A percentile compares a stretch with the other conserved stretches of the same genome.
phyloP scores from a whole-genome alignment of 2,113 vertebrate genomes.

The Pyrgilauda ruficollis region DNA sequence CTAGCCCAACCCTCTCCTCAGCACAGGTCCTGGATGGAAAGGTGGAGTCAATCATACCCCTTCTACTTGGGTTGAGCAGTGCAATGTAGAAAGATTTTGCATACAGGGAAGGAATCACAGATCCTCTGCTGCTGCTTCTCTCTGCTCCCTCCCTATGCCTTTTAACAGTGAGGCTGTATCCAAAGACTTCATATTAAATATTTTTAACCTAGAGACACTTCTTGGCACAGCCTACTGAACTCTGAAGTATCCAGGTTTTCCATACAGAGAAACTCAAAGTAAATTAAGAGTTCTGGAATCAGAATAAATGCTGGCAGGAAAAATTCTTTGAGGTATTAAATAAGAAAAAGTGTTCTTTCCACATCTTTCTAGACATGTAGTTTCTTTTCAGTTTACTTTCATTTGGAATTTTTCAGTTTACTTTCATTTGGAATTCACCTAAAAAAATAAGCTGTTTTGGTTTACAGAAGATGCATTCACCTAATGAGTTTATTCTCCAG shows the following conservation, averaged over 20 bases:
- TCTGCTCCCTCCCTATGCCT: neutral
- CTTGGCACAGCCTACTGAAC: neutral
- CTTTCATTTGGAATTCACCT: neutral
- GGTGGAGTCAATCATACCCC: neutral
- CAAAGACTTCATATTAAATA: neutral
- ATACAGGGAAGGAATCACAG: neutral
- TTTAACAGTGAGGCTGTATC: neutral
- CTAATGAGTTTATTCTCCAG: neutral
- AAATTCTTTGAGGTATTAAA: neutral
- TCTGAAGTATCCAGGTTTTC: neutral
- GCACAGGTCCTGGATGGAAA: neutral
- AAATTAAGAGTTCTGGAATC: neutral
- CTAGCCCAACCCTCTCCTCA: neutral
- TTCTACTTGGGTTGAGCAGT: neutral
- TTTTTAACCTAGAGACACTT: slow-evolving; percentile 2
- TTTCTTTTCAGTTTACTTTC: neutral
- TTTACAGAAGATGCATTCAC: neutral
- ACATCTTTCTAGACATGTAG: neutral
- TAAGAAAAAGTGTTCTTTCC: neutral
- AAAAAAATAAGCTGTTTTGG: neutral
- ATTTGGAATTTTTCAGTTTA: neutral
- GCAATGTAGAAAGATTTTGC: neutral
- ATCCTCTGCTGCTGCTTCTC: neutral
- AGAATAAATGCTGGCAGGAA: neutral
- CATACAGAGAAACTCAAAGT: neutral